Conservation (phyloP, 2,797 vertebrate species). For the Harpagifer antarcticus region DNA sequence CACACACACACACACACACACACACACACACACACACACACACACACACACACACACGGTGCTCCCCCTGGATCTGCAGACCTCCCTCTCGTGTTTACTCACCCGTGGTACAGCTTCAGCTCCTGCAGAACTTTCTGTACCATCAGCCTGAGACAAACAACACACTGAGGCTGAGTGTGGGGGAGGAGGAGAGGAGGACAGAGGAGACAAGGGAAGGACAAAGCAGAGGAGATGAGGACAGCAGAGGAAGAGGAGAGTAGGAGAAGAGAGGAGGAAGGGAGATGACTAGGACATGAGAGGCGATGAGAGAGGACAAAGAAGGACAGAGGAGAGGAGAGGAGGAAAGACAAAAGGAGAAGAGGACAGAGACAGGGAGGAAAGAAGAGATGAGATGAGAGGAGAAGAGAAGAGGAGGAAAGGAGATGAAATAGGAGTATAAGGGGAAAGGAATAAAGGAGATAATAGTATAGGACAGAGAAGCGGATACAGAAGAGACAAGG, state of each 20-base stretch:
- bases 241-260: conserved; percentile 26
- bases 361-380: too few relatives aligned
- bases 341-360: too few relatives aligned
- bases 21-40: conserved; percentile 5
- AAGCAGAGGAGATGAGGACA: conserved; percentile 5
- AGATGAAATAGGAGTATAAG: too few relatives aligned
- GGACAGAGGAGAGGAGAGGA: too few relatives aligned
- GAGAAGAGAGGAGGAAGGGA: background rate
- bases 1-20: conserved; percentile 24
- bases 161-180: conserved; percentile 78
- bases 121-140: conserved; percentile 97
- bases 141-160: conserved; percentile 90
- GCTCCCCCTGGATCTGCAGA: conserved; percentile 45
- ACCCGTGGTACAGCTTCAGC: conserved; percentile 95
- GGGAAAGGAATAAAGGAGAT: too few relatives aligned
- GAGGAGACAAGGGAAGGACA: conserved; percentile 16
- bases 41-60: conserved; percentile 25
- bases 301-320: background rate
- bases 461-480: too few relatives aligned
- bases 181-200: conserved; percentile 16
- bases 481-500: too few relatives aligned
- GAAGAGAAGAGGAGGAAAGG: too few relatives aligned
- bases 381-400: too few relatives aligned
- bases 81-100: conserved; percentile 84
- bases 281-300: conserved; percentile 12